Evolutionary conservation across 2,113 vertebrate species (phyloP).

Genomic region (Crotalus helleri): DNA sequence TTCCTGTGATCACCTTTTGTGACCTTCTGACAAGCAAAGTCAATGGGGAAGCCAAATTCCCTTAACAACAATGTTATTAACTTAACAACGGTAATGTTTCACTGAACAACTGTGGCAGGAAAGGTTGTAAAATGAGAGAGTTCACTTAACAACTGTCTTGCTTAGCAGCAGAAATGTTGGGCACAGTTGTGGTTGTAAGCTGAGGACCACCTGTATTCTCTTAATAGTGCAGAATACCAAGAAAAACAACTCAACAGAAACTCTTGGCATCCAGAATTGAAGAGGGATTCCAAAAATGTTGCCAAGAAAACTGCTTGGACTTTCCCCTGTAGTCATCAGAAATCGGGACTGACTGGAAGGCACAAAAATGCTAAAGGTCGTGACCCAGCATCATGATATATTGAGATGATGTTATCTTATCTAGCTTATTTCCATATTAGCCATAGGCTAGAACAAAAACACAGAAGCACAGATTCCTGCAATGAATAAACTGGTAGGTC

Average conservation of each 20-base stretch:
- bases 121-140: background rate
- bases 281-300: background rate
- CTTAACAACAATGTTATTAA: background rate
- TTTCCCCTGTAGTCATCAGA: background rate
- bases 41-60: background rate
- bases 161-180: background rate
- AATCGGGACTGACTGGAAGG: background rate
- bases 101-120: background rate
- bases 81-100: background rate
- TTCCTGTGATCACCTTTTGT: background rate
- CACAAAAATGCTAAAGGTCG: background rate
- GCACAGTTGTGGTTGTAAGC: background rate
- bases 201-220: background rate
- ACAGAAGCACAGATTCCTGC: background rate
- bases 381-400: background rate
- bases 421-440: conserved; percentile 1
- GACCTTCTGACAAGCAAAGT: background rate
- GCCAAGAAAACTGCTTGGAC: background rate
- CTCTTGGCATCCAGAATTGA: background rate
- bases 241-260: background rate
- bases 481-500: background rate
- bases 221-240: background rate
- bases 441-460: background rate
- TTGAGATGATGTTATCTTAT: background rate
- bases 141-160: background rate